Evolutionary conservation across 2,888 invertebrate genomes (phyloP).

Genomic region (Mythimna ferrago): DNA sequence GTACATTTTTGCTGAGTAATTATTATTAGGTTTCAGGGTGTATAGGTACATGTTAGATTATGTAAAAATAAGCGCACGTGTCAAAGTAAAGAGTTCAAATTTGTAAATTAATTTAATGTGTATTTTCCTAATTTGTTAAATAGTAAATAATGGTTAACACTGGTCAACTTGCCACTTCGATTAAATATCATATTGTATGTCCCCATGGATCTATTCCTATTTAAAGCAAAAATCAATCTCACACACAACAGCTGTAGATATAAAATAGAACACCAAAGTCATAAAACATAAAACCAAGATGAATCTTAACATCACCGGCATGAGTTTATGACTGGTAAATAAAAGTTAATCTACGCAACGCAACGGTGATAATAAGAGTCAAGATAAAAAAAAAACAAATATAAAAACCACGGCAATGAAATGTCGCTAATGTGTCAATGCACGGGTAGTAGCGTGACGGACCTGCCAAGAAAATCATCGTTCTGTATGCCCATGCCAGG

Average conservation of each 20-base stretch:
- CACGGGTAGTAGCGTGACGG: conserved; percentile 81
- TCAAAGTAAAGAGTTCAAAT: conserved; percentile 17
- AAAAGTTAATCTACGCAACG: conserved; percentile 14
- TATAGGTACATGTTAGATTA: conserved; percentile 44
- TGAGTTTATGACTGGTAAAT: conserved; percentile 8
- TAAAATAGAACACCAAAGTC: conserved; percentile 70
- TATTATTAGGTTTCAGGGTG: conserved; percentile 38
- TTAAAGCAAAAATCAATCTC: conserved; percentile 61
- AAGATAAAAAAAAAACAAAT: conserved; percentile 63
- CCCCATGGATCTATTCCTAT: conserved; percentile 50
- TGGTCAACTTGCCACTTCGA: conserved; percentile 59
- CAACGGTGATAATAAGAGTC: conserved; percentile 73
- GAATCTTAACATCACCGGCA: conserved; percentile 74
- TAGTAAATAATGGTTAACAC: conserved; percentile 34
- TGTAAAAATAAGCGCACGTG: conserved; percentile 47
- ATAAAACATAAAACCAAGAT: conserved; percentile 62
- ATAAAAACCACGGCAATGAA: conserved; percentile 71
- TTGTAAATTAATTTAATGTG: conserved; percentile 14
- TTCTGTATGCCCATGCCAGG: conserved; percentile 94
- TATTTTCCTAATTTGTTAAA: conserved; percentile 25
- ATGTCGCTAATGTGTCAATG: conserved; percentile 71
- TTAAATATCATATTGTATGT: conserved; percentile 39
- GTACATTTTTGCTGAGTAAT: conserved; percentile 51
- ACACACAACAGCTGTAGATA: conserved; percentile 69
- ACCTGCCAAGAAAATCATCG: conserved; percentile 97